Percentiles rank a stretch among this genome's conserved stretches.
These are phyloP conservation scores for Schizopygopsis pylzovi DNA, from an alignment of 2,797 vertebrate species.

Conservation along the genomic window DNA sequence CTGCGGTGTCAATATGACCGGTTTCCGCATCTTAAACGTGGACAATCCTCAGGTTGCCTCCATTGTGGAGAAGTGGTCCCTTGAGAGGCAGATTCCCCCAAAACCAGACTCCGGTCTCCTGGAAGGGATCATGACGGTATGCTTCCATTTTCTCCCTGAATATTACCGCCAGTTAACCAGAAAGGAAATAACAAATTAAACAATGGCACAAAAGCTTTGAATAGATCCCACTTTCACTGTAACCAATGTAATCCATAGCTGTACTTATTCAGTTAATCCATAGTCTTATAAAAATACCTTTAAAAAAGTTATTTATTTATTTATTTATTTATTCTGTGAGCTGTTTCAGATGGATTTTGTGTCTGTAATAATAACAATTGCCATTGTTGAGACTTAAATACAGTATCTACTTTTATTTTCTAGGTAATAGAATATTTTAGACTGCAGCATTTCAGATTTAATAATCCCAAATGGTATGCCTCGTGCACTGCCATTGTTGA, in stretches of 20 bases:
- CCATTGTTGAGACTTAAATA: slow-evolving; percentile 3
- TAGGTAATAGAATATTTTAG: slow-evolving; percentile 19
- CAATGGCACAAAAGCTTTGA: slow-evolving; percentile 1
- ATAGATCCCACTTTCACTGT: neutral
- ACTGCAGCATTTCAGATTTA: slow-evolving; percentile 36
- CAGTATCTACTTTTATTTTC: slow-evolving; percentile 48
- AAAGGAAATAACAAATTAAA: neutral
- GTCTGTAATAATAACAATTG: slow-evolving; percentile 15
- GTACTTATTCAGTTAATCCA: neutral
- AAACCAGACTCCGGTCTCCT: slow-evolving; percentile 91
- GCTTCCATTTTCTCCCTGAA: slow-evolving; percentile 62
- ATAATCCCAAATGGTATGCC: slow-evolving; percentile 39
- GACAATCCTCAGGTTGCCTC: slow-evolving; percentile 94
- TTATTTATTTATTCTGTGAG: slow-evolving; percentile 7
- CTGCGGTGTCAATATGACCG: slow-evolving; percentile 97
- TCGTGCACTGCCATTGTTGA: slow-evolving; percentile 34
- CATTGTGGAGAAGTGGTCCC: slow-evolving; percentile 98
- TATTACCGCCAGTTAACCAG: neutral
- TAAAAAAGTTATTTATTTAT: neutral
- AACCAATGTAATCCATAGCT: neutral
- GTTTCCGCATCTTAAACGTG: slow-evolving; percentile 96
- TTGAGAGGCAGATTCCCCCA: slow-evolving; percentile 88
- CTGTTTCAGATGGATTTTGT: neutral
- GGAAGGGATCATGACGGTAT: slow-evolving; percentile 98
- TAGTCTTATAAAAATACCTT: neutral